Percentiles rank a stretch among this genome's conserved stretches.
Evolutionary conservation across 2,113 vertebrate genomes (phyloP).

Genomic region (Chloropsis cyanopogon): DNA sequence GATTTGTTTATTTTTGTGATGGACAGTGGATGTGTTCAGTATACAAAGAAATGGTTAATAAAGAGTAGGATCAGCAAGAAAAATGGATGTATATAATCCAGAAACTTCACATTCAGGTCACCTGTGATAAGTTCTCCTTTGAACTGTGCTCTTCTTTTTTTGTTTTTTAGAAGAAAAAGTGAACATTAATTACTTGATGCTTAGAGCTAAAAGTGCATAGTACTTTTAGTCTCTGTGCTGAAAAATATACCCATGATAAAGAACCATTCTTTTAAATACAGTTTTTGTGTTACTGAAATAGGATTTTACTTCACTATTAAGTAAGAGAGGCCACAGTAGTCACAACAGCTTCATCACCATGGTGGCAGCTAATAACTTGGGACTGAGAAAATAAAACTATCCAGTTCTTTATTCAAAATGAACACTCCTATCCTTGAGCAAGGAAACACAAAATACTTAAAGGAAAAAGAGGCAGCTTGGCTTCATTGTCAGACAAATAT

Average conservation of each 20-base stretch:
- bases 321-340: background rate
- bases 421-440: background rate
- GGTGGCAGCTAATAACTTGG: background rate
- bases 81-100: background rate
- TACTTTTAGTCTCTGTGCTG: background rate
- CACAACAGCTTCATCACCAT: background rate
- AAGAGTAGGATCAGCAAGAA: background rate
- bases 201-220: background rate
- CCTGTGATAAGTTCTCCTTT: background rate
- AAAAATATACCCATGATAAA: conserved; percentile 11
- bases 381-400: background rate
- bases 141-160: background rate
- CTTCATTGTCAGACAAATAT: background rate
- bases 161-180: background rate
- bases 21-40: background rate
- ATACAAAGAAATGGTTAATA: background rate
- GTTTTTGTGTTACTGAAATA: background rate
- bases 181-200: background rate
- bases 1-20: background rate
- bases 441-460: background rate
- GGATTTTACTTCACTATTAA: background rate
- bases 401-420: background rate
- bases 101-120: background rate
- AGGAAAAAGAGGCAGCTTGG: background rate
- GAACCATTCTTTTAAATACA: background rate